Conservation (phyloP, 2,113 vertebrate species). For the Gallinago media region DNA sequence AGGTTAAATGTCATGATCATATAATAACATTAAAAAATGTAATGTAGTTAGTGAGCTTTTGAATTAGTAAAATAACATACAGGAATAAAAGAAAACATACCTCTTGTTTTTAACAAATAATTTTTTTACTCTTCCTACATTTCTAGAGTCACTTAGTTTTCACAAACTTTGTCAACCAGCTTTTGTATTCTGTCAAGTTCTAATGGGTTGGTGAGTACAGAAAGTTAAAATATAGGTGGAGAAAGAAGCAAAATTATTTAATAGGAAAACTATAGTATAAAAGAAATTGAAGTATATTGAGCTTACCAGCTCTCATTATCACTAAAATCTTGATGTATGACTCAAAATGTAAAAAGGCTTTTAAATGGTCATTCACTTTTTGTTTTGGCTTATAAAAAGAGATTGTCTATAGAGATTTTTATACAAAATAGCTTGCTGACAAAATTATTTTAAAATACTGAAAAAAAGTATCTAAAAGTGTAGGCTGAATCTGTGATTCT, state of each 20-base stretch:
- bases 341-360: neutral
- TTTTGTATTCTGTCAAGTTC: neutral
- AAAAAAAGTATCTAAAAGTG: neutral
- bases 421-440: neutral
- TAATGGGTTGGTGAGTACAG: neutral
- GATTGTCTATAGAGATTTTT: neutral
- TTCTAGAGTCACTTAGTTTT: neutral
- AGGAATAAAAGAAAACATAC: neutral
- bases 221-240: neutral
- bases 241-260: neutral
- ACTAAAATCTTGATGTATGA: neutral
- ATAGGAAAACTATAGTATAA: neutral
- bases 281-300: neutral
- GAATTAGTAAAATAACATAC: neutral
- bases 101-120: neutral
- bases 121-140: neutral
- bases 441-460: slow-evolving; percentile 8
- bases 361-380: neutral
- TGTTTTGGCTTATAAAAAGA: neutral
- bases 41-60: neutral
- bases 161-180: neutral
- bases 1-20: neutral
- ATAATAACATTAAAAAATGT: neutral
- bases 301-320: neutral
- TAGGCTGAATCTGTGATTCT: neutral